Percentiles rank a stretch among this genome's conserved stretches.
phyloP scores from a whole-genome alignment of 2,888 invertebrate genomes.

The Arrhopalites spinosus region DNA sequence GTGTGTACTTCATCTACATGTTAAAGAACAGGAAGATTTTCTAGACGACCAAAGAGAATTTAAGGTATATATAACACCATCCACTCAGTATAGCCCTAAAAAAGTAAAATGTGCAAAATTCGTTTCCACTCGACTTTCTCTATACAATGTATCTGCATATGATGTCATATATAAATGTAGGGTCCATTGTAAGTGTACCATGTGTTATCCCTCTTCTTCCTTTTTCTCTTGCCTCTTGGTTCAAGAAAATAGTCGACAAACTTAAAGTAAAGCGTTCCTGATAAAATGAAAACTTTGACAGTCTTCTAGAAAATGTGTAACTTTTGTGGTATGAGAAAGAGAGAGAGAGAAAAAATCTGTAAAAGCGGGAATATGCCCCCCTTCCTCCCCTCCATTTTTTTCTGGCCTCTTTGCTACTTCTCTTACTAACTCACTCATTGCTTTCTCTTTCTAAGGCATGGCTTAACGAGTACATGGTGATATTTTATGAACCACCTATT shows the following conservation, averaged over 20 bases:
- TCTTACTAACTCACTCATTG: too few species aligned
- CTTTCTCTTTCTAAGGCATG: too few species aligned
- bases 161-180: too few species aligned
- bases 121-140: background rate
- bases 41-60: background rate
- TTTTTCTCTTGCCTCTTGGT: background rate
- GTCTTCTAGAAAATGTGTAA: conserved; percentile 29
- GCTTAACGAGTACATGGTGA: too few species aligned
- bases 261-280: conserved; percentile 38
- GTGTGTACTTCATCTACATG: conserved; percentile 3
- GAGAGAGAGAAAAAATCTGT: background rate
- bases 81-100: background rate
- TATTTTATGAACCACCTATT: conserved; percentile 14
- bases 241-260: conserved; percentile 15
- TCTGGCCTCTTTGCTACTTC: background rate
- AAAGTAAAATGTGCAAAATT: background rate
- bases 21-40: background rate
- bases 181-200: too few species aligned
- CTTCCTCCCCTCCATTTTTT: background rate
- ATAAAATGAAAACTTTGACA: conserved; percentile 42
- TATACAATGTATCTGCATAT: background rate
- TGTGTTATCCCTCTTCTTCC: background rate
- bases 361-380: too few species aligned
- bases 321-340: conserved; percentile 17
- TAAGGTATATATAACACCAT: too few species aligned